Evolutionary conservation across 2,888 invertebrate species (phyloP).

Genomic region (Idaea dimidiata): DNA sequence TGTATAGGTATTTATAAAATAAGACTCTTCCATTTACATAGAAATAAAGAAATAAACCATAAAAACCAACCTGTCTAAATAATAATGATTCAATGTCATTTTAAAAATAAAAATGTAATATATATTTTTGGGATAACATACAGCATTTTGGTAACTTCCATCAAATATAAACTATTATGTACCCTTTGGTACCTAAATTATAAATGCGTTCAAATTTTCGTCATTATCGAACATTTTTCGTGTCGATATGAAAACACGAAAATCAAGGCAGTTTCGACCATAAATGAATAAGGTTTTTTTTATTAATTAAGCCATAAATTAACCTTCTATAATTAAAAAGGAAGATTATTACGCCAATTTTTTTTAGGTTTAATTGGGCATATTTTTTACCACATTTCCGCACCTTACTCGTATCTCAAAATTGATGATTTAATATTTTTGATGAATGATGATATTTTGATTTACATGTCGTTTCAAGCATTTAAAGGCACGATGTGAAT

Average conservation of each 20-base stretch:
- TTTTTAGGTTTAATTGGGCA: background rate
- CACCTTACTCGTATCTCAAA: too few species aligned
- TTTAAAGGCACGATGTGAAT: constrained; percentile 45
- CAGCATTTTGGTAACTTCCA: constrained; percentile 40
- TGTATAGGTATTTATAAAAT: too few species aligned
- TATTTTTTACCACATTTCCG: too few species aligned
- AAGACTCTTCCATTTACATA: too few species aligned
- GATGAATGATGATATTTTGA: background rate
- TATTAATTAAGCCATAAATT: constrained; percentile 43
- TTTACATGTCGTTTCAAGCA: constrained; percentile 13
- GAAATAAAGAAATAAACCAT: too few species aligned
- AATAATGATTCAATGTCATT: constrained; percentile 27
- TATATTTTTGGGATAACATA: constrained; percentile 7
- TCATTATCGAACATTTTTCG: constrained; percentile 25
- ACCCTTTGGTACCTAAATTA: constrained; percentile 40
- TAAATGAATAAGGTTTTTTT: too few species aligned
- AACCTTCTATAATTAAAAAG: constrained; percentile 35
- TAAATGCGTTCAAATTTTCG: constrained; percentile 48
- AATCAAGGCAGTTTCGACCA: constrained; percentile 28
- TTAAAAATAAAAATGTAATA: constrained; percentile 18
- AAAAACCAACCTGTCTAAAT: background rate
- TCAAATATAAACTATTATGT: constrained; percentile 40
- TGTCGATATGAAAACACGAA: constrained; percentile 26
- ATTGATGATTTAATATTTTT: background rate
- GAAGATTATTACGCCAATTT: constrained; percentile 8